Percentiles rank a stretch among this genome's conserved stretches.
Conservation (phyloP, 2,888 invertebrate genomes). For the Drosophila siamana region DNA sequence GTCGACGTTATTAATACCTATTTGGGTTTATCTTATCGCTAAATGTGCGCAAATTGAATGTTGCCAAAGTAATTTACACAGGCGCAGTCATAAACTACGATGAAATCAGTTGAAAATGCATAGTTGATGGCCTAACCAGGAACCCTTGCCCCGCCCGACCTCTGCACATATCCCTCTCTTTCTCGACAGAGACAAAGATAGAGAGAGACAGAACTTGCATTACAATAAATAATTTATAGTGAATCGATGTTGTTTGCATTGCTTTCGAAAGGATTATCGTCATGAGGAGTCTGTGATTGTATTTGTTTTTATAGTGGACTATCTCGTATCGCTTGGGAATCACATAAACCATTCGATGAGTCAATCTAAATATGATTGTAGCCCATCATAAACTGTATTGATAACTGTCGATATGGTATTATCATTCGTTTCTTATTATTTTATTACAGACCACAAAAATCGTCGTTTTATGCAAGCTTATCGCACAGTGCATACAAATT, state of each 20-base stretch:
- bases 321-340: slow-evolving; percentile 9
- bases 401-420: slow-evolving; percentile 17
- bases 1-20: slow-evolving; percentile 45
- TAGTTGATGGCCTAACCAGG: background rate
- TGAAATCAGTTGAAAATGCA: slow-evolving; percentile 41
- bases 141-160: background rate
- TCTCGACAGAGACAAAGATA: background rate
- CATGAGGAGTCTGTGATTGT: background rate
- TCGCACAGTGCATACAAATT: background rate
- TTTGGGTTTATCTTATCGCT: slow-evolving; percentile 57
- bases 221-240: background rate
- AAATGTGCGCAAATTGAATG: slow-evolving; percentile 64
- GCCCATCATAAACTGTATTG: slow-evolving; percentile 21
- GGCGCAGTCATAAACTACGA: slow-evolving; percentile 43
- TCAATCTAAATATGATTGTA: slow-evolving; percentile 16
- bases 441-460: slow-evolving; percentile 6
- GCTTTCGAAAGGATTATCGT: slow-evolving; percentile 1
- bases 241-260: background rate
- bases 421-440: background rate
- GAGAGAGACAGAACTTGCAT: no score
- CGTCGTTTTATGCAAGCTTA: background rate
- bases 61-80: slow-evolving; percentile 52
- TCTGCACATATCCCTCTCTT: no score
- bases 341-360: slow-evolving; percentile 13
- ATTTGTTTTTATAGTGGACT: background rate